phyloP scores from a whole-genome alignment of 2,113 vertebrate species.

The Ramphastos sulfuratus region DNA sequence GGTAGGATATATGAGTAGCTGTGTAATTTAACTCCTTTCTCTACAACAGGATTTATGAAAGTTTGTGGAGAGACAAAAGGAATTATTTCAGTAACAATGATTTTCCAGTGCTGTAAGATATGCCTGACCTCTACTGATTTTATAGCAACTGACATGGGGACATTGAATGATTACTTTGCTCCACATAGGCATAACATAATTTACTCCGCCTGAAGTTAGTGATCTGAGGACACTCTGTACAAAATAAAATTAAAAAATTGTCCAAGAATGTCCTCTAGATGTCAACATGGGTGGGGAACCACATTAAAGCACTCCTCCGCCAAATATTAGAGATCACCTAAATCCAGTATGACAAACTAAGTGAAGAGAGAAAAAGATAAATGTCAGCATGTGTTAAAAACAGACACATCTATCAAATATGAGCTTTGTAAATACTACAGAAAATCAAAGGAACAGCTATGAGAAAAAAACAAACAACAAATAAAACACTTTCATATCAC shows the following conservation, averaged over 20 bases:
- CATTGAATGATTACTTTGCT: neutral
- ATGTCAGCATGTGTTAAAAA: neutral
- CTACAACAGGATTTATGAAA: slow-evolving; percentile 21
- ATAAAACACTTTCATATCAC: neutral
- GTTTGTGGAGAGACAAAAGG: slow-evolving; percentile 30
- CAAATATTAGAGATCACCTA: neutral
- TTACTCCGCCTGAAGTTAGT: slow-evolving; percentile 10
- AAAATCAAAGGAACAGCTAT: neutral
- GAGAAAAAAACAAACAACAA: neutral
- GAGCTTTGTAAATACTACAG: neutral
- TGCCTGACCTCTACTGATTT: slow-evolving; percentile 17
- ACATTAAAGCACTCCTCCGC: neutral
- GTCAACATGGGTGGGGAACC: neutral
- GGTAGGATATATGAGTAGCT: neutral
- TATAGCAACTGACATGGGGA: slow-evolving; percentile 4
- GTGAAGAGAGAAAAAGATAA: neutral
- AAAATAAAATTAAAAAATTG: neutral
- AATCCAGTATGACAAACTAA: neutral
- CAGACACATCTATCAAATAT: neutral
- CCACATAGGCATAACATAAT: neutral
- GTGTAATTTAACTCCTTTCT: slow-evolving; percentile 10
- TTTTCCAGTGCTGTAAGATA: slow-evolving; percentile 17
- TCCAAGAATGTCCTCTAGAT: slow-evolving; percentile 12
- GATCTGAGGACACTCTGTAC: neutral
- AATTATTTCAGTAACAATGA: slow-evolving; percentile 26